Evolutionary conservation across 1,140 invertebrate genomes (phyloP).

Genomic region (Lepidurus apus): DNA sequence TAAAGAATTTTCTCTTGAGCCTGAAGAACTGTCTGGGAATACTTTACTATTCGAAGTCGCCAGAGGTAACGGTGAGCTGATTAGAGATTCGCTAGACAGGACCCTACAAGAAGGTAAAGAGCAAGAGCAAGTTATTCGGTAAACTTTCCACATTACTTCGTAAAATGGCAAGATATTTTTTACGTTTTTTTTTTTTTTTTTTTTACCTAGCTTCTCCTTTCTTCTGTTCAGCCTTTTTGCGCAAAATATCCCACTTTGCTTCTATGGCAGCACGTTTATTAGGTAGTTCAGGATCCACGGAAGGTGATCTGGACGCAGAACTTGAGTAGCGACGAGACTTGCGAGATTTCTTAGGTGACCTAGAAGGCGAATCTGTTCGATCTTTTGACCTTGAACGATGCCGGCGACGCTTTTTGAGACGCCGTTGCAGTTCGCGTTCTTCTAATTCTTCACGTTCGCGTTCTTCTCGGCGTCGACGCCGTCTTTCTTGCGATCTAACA

Average conservation of each 20-base stretch:
- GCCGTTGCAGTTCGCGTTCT: neutral
- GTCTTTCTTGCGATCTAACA: constrained; percentile 23
- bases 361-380: neutral
- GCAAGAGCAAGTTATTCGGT: neutral
- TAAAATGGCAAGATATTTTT: neutral
- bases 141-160: neutral
- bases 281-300: neutral
- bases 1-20: constrained; percentile 24
- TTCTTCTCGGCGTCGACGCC: constrained; percentile 17
- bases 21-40: constrained; percentile 17
- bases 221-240: neutral
- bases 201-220: neutral
- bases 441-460: neutral
- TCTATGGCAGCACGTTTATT: constrained; percentile 20
- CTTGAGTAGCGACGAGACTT: neutral
- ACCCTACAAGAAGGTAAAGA: neutral
- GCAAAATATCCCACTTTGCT: constrained; percentile 11
- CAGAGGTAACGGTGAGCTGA: neutral
- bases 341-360: neutral
- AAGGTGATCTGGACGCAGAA: neutral
- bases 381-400: constrained; percentile 10
- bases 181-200: neutral
- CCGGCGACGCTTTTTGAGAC: constrained; percentile 22
- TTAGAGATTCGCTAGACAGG: neutral
- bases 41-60: neutral